phyloP scores from a whole-genome alignment of 1,140 invertebrate species.

The Macrosteles quadrilineatus region DNA sequence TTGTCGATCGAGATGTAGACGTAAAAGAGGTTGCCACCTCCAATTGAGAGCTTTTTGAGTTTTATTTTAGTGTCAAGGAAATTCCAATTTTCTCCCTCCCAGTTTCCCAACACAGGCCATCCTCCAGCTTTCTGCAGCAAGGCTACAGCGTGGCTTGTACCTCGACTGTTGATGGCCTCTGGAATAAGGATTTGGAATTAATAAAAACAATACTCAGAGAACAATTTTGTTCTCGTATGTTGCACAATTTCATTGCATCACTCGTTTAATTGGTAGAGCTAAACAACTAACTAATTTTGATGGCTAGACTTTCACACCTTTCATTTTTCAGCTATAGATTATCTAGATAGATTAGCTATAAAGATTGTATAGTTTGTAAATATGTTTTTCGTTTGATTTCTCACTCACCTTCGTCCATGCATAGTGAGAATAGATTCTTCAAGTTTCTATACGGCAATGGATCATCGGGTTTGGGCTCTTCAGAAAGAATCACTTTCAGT shows the following conservation, averaged over 20 bases:
- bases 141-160: conserved; percentile 65
- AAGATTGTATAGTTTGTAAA: too few species aligned
- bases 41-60: conserved; percentile 75
- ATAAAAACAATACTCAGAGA: too few species aligned
- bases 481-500: conserved; percentile 69
- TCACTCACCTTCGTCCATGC: conserved; percentile 80
- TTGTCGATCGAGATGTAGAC: conserved; percentile 84
- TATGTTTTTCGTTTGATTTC: too few species aligned
- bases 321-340: too few species aligned
- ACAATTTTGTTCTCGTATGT: too few species aligned
- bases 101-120: conserved; percentile 72
- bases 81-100: conserved; percentile 70
- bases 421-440: conserved; percentile 75
- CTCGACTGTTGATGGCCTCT: conserved; percentile 71
- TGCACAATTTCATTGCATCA: too few species aligned
- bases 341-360: too few species aligned
- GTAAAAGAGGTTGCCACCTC: conserved; percentile 85
- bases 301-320: too few species aligned
- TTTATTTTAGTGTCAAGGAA: conserved; percentile 81
- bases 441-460: conserved; percentile 70
- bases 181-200: too few species aligned
- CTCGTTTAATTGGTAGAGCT: too few species aligned
- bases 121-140: conserved; percentile 78
- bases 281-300: too few species aligned
- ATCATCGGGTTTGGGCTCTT: conserved; percentile 62